Evolutionary conservation across 1,140 invertebrate species (phyloP).

Genomic region (Lethrus apterus): DNA sequence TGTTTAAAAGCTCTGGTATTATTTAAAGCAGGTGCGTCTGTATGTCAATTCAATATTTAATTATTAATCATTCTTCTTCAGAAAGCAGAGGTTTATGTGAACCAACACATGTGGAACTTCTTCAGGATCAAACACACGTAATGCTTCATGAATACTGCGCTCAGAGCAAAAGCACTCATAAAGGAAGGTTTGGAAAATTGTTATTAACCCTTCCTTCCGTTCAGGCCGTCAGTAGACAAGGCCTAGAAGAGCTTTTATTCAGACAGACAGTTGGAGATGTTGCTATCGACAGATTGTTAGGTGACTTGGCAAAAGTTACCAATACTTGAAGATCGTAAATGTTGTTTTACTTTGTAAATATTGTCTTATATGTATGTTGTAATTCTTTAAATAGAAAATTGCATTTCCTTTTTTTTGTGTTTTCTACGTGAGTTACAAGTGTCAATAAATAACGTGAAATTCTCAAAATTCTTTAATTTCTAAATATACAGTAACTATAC

Average conservation of each 20-base stretch:
- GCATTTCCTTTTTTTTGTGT: no score
- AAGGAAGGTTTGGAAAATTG: conserved; percentile 57
- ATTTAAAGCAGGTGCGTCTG: conserved; percentile 65
- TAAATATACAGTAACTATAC: no score
- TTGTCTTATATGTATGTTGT: no score
- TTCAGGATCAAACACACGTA: conserved; percentile 72
- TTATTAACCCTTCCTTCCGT: conserved; percentile 59
- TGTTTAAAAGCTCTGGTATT: conserved; percentile 75
- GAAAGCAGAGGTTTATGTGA: conserved; percentile 59
- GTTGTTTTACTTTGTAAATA: no score
- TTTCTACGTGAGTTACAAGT: no score
- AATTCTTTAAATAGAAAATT: no score
- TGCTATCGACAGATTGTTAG: conserved; percentile 58
- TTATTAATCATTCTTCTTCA: conserved; percentile 35
- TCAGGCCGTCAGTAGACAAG: conserved; percentile 46
- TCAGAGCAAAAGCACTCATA: conserved; percentile 42
- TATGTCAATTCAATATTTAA: not conserved
- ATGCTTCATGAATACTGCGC: conserved; percentile 61
- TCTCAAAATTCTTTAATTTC: no score
- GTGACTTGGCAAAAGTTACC: conserved; percentile 49
- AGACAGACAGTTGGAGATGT: conserved; percentile 62
- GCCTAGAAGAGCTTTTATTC: conserved; percentile 61
- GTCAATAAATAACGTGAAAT: no score
- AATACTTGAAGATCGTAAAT: conserved; percentile 21
- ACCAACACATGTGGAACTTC: conserved; percentile 53